These are phyloP conservation scores for Scaptomyza reducta DNA, from an alignment of 2,888 invertebrate genomes.

Conservation along the genomic window DNA sequence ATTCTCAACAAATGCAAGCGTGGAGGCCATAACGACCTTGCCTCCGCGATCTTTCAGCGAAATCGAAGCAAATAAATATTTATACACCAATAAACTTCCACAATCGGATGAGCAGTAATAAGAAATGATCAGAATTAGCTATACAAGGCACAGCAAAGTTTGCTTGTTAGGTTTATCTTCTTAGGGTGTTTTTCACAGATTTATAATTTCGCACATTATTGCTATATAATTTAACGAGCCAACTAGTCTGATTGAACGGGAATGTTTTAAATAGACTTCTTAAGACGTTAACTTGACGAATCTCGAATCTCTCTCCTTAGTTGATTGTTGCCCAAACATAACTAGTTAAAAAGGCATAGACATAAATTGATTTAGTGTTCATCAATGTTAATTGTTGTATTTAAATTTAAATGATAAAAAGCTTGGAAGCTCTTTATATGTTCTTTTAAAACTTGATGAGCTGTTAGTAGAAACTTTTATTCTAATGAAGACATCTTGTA, in stretches of 20 bases:
- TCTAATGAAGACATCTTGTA: background rate
- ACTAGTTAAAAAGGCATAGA: slow-evolving; percentile 2
- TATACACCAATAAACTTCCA: slow-evolving; percentile 47
- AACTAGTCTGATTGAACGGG: slow-evolving; percentile 26
- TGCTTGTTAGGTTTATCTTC: slow-evolving; percentile 12
- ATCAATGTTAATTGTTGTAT: slow-evolving; percentile 10
- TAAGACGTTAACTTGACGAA: background rate
- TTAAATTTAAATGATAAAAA: background rate
- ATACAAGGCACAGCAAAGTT: slow-evolving; percentile 40
- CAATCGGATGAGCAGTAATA: slow-evolving; percentile 58
- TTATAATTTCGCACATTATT: slow-evolving; percentile 37
- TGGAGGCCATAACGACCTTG: background rate
- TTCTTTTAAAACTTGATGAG: background rate
- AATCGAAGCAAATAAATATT: slow-evolving; percentile 53
- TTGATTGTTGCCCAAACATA: slow-evolving; percentile 29
- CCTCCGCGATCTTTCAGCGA: slow-evolving; percentile 4
- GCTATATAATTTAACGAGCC: slow-evolving; percentile 42
- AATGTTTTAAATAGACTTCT: slow-evolving; percentile 30
- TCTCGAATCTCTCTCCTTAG: slow-evolving; percentile 8
- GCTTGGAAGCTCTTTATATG: background rate
- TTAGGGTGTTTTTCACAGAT: slow-evolving; percentile 34
- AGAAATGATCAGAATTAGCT: slow-evolving; percentile 53
- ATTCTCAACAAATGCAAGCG: slow-evolving; percentile 49
- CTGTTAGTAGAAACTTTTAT: background rate
- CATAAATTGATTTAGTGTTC: slow-evolving; percentile 9